Evolutionary conservation across 2,888 invertebrate genomes (phyloP), one percentile per base, ranked within the genome.

Genomic region (Lithophane semibrunnea): DNA sequence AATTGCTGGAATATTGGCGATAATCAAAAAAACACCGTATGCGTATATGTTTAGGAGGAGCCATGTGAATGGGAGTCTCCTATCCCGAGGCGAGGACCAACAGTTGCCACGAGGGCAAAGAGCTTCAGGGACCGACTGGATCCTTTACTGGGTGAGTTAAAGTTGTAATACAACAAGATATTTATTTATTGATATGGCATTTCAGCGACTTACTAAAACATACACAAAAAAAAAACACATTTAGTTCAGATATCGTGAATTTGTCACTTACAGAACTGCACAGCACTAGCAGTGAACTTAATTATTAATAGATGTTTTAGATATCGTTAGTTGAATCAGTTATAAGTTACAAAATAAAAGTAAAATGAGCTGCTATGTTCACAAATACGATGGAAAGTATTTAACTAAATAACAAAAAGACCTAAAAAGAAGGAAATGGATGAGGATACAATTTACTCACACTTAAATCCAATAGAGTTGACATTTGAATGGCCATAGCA

Each of bases 81-180:
- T 0, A 80, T 95, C 3, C 94, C 95, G 5, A 90, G 96, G 68
- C 88, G 96, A 61, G 95, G 94, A 0, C 92, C 92, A 1, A 88
- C 90, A 0, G 93, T 92, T 3, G 92, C 97, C 49, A 96, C 97
- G 44, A 93, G 98, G 81, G 97, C 97, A 83, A 98, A 98, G 89
- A 98, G 98, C 91, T 98, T 98, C 94, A 97, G 98, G 90, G 98
- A 98, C 91, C 97, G 98, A 80, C 94, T 98, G 88, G 98, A 98
- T 92, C 98, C 98, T n/a, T 95, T 98, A 87, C 95, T 98, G 85
- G 97, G 98, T 98, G 92, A 97, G 73, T 56, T 29, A 58, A 52
- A 37, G 3, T 21, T 12, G 0, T 24, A 9, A 47, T 24, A 3
- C 52, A 54, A 37, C 21, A 71, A 72, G 0, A 37, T 54, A 52